Percentiles rank a stretch among this genome's conserved stretches.
Conservation (phyloP, 2,113 vertebrate species). For the Hydrochoerus hydrochaeris region DNA sequence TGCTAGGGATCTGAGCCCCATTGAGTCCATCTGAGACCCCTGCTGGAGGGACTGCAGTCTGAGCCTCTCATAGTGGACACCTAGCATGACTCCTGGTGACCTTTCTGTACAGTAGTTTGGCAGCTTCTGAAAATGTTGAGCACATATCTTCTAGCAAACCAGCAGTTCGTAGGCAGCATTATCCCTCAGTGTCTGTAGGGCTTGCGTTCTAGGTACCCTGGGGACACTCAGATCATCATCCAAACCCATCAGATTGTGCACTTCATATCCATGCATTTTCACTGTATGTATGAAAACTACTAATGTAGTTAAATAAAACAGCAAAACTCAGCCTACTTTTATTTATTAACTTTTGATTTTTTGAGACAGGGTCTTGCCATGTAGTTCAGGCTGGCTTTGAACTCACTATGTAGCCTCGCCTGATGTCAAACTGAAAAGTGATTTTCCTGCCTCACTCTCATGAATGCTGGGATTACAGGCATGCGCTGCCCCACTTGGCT, state of each 20-base stretch:
- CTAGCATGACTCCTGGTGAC: neutral
- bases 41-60: neutral
- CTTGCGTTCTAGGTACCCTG: neutral
- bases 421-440: neutral
- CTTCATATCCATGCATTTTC: neutral
- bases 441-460: neutral
- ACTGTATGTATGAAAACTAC: neutral
- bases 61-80: too few relatives aligned
- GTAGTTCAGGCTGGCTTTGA: neutral
- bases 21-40: neutral
- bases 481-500: neutral
- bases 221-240: too few relatives aligned
- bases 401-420: neutral
- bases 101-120: neutral
- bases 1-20: neutral
- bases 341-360: neutral
- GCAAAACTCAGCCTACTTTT: neutral
- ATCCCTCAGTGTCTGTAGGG: too few relatives aligned
- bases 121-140: conserved; percentile 9
- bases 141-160: neutral
- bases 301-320: neutral
- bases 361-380: neutral
- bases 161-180: neutral
- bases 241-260: neutral
- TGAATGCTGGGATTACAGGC: neutral